phyloP scores from a whole-genome alignment of 2,113 vertebrate species.

The Chaetorhynchus papuensis region DNA sequence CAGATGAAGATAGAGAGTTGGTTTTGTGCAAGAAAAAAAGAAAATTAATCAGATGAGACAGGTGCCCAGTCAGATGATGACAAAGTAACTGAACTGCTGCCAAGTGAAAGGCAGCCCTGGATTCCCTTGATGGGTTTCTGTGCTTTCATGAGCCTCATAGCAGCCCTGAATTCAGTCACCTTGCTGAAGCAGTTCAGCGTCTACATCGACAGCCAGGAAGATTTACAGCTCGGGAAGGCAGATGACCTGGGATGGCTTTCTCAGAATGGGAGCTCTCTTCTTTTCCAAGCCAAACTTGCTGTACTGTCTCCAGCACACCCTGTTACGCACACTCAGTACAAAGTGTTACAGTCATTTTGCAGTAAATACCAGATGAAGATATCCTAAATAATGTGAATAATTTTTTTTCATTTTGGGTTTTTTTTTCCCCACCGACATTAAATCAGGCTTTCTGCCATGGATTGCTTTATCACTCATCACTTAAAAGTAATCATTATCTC shows the following conservation, averaged over 20 bases:
- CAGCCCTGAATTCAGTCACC: conserved; percentile 16
- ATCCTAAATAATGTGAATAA: neutral
- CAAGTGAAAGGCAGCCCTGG: neutral
- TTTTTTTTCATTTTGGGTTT: neutral
- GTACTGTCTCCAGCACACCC: neutral
- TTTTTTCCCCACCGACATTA: neutral
- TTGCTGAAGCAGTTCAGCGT: neutral
- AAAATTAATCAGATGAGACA: conserved; percentile 21
- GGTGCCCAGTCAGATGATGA: conserved; percentile 22
- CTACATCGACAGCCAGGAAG: neutral
- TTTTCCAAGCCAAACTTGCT: neutral
- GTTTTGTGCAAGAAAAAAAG: neutral
- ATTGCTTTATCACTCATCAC: neutral
- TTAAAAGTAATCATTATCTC: neutral
- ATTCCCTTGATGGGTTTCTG: conserved; percentile 14
- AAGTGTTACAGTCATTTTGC: neutral
- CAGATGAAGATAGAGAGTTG: neutral
- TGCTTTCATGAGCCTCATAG: neutral
- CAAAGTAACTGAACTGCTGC: conserved; percentile 26
- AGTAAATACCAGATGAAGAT: neutral
- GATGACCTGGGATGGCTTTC: neutral
- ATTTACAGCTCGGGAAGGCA: neutral
- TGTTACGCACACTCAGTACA: neutral
- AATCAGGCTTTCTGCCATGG: neutral
- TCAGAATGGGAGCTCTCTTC: neutral